Conservation (phyloP, 1,140 invertebrate species). For the Drepana arcuata region DNA sequence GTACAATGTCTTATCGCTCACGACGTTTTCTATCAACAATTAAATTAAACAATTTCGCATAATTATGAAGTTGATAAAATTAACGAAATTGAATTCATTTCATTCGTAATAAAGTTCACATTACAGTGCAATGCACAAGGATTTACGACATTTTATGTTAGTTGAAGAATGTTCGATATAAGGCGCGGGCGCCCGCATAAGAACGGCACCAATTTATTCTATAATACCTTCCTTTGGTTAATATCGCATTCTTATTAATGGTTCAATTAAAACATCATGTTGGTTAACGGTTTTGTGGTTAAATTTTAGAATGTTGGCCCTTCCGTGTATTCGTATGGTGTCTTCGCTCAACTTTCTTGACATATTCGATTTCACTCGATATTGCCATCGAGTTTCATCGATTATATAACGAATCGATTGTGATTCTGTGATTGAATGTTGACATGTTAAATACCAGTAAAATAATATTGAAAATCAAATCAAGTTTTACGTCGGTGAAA, state of each 20-base stretch:
- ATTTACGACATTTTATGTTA: not conserved
- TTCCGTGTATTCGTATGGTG: too few relatives aligned
- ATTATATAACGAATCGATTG: not conserved
- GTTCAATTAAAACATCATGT: conserved; percentile 40
- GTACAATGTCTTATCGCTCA: conserved; percentile 18
- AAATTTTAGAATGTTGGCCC: too few relatives aligned
- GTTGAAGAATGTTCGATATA: conserved; percentile 1
- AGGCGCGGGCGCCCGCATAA: conserved; percentile 43
- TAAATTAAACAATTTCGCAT: conserved; percentile 16
- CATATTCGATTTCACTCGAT: not conserved
- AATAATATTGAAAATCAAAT: too few relatives aligned
- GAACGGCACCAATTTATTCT: conserved; percentile 27
- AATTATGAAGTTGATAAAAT: not conserved
- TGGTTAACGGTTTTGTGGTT: conserved; percentile 48
- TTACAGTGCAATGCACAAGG: not conserved
- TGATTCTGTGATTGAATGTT: too few relatives aligned
- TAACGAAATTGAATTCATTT: not conserved
- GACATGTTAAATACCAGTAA: too few relatives aligned
- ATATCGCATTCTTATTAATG: conserved; percentile 51
- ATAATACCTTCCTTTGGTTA: conserved; percentile 44
- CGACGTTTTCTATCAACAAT: conserved; percentile 24
- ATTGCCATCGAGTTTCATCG: not conserved
- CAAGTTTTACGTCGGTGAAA: too few relatives aligned
- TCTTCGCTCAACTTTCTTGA: not conserved
- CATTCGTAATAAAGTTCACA: not conserved